A percentile compares a stretch with the other conserved stretches of the same genome.
These are phyloP conservation scores for Bujurquina vittata DNA, from an alignment of 2,113 vertebrate genomes.

Conservation along the genomic window DNA sequence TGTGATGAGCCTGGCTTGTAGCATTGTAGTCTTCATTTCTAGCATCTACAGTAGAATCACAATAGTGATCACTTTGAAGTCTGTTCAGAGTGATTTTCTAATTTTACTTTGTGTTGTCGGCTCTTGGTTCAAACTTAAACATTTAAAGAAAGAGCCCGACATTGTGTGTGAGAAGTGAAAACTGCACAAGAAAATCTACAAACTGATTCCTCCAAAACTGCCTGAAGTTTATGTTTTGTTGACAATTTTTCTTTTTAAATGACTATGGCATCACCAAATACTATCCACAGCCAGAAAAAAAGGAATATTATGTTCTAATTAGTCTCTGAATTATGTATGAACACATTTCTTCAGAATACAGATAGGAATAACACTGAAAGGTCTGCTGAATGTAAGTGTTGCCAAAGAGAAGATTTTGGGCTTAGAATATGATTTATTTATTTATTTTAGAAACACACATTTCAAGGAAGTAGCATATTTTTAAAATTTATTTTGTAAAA, in stretches of 20 bases:
- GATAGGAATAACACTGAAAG: neutral
- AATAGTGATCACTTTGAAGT: no score
- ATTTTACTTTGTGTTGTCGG: no score
- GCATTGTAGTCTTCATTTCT: no score
- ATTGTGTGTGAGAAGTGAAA: neutral
- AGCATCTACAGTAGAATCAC: no score
- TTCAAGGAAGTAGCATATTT: no score
- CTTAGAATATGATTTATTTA: neutral
- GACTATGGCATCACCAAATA: neutral
- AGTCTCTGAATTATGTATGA: slow-evolving; percentile 3
- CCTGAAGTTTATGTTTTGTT: neutral
- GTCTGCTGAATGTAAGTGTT: neutral
- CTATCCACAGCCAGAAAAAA: neutral
- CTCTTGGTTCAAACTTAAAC: no score
- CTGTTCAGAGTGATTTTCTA: no score
- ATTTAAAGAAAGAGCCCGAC: neutral
- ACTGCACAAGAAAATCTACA: neutral
- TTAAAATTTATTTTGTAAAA: no score
- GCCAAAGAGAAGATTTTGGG: neutral
- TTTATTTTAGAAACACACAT: no score
- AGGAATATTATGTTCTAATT: neutral
- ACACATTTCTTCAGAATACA: neutral
- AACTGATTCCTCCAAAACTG: neutral
- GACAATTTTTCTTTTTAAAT: neutral
- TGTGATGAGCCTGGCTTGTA: no score